Conservation (phyloP, 2,797 vertebrate species). For the Myiotriccus ornatus region DNA sequence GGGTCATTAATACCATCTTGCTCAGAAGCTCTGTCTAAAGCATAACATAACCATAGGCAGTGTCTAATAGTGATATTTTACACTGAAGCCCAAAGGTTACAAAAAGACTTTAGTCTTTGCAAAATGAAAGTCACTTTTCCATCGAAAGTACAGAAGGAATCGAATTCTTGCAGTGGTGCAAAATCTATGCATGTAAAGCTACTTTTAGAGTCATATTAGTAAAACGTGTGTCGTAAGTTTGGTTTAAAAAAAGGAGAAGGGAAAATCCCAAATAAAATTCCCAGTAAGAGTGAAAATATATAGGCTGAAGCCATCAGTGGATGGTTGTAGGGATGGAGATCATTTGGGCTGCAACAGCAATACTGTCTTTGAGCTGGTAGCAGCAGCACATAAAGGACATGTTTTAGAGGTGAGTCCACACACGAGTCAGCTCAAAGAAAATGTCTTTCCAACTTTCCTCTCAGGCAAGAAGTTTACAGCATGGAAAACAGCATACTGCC, state of each 20-base stretch:
- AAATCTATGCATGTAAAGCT: neutral
- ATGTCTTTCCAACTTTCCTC: neutral
- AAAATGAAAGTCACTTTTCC: neutral
- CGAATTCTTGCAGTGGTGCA: neutral
- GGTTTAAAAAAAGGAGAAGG: neutral
- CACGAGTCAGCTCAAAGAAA: neutral
- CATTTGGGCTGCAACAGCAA: neutral
- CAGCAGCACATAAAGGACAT: neutral
- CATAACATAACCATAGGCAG: neutral
- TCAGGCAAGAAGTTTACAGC: neutral
- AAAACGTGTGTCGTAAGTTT: neutral
- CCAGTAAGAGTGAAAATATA: neutral
- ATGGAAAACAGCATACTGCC: neutral
- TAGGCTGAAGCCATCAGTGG: neutral
- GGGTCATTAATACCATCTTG: neutral
- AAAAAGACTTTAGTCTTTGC: neutral
- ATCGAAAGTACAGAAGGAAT: neutral
- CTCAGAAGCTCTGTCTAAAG: neutral
- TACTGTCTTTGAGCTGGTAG: rapidly evolving
- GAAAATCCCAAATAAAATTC: neutral
- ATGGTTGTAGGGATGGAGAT: neutral
- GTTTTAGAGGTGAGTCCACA: neutral
- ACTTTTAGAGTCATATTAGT: neutral
- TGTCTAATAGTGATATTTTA: neutral
- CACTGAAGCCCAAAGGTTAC: conserved; percentile 5